These are phyloP conservation scores for Phengaris arion DNA, from an alignment of 2,888 invertebrate species.

Conservation along the genomic window DNA sequence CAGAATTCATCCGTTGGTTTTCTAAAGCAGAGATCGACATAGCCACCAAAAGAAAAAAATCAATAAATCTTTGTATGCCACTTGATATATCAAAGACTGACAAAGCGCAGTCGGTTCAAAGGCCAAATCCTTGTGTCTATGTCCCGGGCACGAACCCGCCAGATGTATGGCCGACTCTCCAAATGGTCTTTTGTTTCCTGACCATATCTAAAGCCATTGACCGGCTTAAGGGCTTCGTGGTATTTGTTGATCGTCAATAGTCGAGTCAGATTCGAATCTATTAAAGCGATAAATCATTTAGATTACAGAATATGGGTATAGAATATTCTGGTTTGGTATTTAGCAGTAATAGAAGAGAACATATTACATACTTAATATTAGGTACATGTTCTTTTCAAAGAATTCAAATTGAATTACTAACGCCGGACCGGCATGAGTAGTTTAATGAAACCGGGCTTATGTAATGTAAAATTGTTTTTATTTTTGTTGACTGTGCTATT, in stretches of 20 bases:
- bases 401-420: no score
- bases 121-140: conserved; percentile 64
- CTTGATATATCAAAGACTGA: conserved; percentile 7
- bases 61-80: not conserved
- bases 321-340: no score
- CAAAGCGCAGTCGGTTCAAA: conserved; percentile 8
- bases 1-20: no score
- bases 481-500: no score
- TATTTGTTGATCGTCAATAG: conserved; percentile 2
- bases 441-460: no score
- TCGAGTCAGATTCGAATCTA: not conserved
- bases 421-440: no score
- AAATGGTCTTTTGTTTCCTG: conserved; percentile 42
- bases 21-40: no score
- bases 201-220: conserved; percentile 56
- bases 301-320: no score
- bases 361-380: no score
- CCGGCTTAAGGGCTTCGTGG: conserved; percentile 39
- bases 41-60: not conserved
- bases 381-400: no score
- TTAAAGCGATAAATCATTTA: not conserved
- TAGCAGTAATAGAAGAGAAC: no score
- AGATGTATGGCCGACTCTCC: conserved; percentile 60
- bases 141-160: conserved; percentile 65
- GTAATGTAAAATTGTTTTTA: no score